phyloP scores from a whole-genome alignment of 1,140 invertebrate species.

The Bombus confusus region DNA sequence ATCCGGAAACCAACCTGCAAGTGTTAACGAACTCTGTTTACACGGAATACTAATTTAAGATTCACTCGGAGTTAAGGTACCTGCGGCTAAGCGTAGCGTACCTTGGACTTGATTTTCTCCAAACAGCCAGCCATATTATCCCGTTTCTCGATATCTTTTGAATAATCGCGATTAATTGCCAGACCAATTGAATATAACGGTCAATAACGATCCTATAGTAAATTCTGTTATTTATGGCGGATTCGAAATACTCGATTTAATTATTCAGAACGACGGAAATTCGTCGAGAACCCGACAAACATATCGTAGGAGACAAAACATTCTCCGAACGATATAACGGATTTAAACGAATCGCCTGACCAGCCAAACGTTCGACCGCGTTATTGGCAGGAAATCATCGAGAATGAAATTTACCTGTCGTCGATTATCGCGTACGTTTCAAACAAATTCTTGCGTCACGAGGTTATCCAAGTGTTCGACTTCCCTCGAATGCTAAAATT shows the following conservation, averaged over 20 bases:
- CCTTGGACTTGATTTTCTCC: neutral
- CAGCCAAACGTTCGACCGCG: neutral
- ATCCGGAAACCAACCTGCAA: conserved; percentile 12
- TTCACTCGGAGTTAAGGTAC: neutral
- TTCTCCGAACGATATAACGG: neutral
- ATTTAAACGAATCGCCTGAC: neutral
- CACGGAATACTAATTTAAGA: conserved; percentile 36
- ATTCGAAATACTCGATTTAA: neutral
- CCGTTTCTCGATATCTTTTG: neutral
- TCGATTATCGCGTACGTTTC: neutral
- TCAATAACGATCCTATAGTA: neutral
- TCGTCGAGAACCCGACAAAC: neutral
- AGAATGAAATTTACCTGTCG: neutral
- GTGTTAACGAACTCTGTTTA: conserved; percentile 32
- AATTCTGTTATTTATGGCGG: neutral
- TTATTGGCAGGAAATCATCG: neutral
- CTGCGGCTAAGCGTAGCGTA: neutral
- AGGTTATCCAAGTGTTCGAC: no score
- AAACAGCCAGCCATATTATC: neutral
- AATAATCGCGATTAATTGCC: neutral
- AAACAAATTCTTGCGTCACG: no score
- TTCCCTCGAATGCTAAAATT: no score
- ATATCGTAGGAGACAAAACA: neutral
- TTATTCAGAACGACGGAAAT: neutral
- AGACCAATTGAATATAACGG: neutral